Percentiles rank a stretch among this genome's conserved stretches.
phyloP scores from a whole-genome alignment of 2,888 invertebrate genomes.

The Notocelia uddmanniana region DNA sequence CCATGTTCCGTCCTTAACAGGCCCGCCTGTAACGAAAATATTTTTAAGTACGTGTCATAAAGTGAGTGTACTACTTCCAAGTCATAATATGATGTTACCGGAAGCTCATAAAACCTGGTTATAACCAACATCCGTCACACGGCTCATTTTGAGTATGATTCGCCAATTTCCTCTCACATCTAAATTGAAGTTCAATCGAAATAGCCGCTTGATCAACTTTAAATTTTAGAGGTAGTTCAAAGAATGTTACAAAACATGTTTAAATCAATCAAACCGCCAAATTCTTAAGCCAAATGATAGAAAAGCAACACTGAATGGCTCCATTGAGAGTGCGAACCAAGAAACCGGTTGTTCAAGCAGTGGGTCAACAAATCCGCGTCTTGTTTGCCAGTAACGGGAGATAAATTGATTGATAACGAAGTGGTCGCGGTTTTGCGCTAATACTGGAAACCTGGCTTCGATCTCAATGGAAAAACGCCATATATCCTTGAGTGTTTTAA shows the following conservation, averaged over 20 bases:
- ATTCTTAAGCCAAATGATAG: conserved; percentile 45
- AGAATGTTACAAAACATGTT: neutral
- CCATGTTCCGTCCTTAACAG: conserved; percentile 88
- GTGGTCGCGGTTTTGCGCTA: conserved; percentile 71
- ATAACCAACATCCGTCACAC: neutral
- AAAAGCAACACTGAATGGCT: conserved; percentile 64
- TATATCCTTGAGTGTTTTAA: neutral
- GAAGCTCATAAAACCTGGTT: conserved; percentile 20
- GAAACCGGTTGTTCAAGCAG: conserved; percentile 70
- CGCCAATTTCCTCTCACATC: conserved; percentile 9
- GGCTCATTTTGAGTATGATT: neutral
- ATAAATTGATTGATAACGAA: conserved; percentile 82
- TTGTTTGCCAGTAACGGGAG: conserved; percentile 69
- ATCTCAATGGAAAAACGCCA: neutral
- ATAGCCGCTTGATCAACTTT: neutral
- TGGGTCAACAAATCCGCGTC: conserved; percentile 73
- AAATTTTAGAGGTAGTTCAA: neutral
- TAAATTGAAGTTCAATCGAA: conserved; percentile 48
- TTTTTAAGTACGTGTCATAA: neutral
- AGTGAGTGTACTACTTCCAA: conserved; percentile 9
- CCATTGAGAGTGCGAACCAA: conserved; percentile 61
- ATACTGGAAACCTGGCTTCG: conserved; percentile 72
- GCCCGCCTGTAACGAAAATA: conserved; percentile 84
- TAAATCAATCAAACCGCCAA: conserved; percentile 31
- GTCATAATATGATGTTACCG: conserved; percentile 19